These are phyloP conservation scores for Hyles vespertilio DNA, from an alignment of 1,140 invertebrate genomes.

Conservation along the genomic window DNA sequence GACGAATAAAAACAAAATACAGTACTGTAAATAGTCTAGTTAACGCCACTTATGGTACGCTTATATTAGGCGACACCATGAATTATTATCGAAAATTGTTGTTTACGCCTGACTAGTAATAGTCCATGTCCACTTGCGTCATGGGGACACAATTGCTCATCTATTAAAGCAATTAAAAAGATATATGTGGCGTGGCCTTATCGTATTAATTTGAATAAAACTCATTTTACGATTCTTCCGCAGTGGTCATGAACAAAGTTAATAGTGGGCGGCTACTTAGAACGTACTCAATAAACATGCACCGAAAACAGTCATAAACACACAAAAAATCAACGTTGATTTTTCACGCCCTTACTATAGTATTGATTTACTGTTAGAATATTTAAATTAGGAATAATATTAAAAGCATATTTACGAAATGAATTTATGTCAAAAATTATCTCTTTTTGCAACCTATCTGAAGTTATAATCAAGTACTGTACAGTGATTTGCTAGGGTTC, in stretches of 20 bases:
- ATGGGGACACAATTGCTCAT: not conserved
- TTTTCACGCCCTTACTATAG: not conserved
- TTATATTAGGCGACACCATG: too few relatives aligned
- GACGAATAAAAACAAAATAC: too few relatives aligned
- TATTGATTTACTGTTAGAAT: too few relatives aligned
- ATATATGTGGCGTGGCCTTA: conserved; percentile 2
- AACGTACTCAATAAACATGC: conserved; percentile 15
- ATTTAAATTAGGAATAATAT: not conserved
- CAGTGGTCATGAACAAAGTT: conserved; percentile 7
- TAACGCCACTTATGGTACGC: too few relatives aligned
- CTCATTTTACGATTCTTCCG: conserved; percentile 16
- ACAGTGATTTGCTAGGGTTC: too few relatives aligned
- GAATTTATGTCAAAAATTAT: too few relatives aligned
- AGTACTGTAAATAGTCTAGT: too few relatives aligned
- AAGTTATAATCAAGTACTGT: too few relatives aligned
- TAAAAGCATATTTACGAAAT: not conserved
- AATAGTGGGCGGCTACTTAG: conserved; percentile 15
- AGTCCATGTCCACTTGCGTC: not conserved
- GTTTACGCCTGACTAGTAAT: not conserved
- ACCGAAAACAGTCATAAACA: conserved; percentile 18
- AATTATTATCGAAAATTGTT: not conserved
- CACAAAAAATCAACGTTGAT: conserved; percentile 9
- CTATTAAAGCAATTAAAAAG: conserved; percentile 2
- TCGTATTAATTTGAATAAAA: conserved; percentile 4
- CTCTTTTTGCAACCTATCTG: too few relatives aligned